Evolutionary conservation across 2,113 vertebrate genomes (phyloP).

Genomic region (Microcebus lehilahytsara): DNA sequence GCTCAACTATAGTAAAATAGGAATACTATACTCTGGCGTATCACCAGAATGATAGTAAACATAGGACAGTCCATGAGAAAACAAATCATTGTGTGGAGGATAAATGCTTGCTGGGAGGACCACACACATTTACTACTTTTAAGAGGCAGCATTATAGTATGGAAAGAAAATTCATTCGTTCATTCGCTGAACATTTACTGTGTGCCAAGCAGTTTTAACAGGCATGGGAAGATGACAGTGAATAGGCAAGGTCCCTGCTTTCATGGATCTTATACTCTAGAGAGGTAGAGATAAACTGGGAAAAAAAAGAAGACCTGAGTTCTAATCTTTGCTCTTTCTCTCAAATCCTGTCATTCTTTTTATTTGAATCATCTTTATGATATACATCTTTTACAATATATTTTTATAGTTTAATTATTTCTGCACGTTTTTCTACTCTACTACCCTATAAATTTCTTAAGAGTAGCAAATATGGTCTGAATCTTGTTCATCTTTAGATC

Average conservation of each 20-base stretch:
- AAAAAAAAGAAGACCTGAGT: not conserved
- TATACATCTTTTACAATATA: not conserved
- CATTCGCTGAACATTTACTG: not conserved
- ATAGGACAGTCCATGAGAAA: not conserved
- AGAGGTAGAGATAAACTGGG: not conserved
- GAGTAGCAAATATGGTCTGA: not conserved
- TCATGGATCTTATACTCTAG: not conserved
- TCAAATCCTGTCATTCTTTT: not conserved
- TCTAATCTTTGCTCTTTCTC: not conserved
- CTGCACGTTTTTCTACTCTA: not conserved
- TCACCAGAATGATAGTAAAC: not conserved
- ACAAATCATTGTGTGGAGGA: not conserved
- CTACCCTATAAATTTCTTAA: not conserved
- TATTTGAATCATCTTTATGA: not conserved
- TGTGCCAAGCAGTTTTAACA: not conserved
- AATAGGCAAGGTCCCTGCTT: not conserved
- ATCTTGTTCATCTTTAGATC: not conserved
- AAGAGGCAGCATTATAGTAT: not conserved
- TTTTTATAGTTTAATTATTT: conserved; percentile 15
- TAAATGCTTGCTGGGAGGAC: not conserved
- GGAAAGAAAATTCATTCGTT: not conserved
- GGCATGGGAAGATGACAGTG: not conserved
- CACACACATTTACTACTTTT: not conserved
- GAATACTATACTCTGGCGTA: not conserved
- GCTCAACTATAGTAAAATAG: not conserved